Evolutionary conservation across 2,888 invertebrate species (phyloP).

Genomic region (Melikaiella ostensackeni): DNA sequence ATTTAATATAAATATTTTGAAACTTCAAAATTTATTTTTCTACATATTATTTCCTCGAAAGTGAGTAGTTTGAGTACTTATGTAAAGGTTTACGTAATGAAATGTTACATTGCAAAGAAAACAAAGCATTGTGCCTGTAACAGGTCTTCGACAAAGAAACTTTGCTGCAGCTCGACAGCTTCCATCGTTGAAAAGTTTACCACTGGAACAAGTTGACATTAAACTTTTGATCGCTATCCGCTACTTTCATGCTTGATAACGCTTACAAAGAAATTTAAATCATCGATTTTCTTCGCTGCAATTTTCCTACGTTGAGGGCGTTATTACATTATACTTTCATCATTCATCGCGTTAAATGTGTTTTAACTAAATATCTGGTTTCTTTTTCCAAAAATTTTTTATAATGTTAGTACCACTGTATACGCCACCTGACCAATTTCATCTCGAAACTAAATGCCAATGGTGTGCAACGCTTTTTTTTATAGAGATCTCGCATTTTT

Average conservation of each 20-base stretch:
- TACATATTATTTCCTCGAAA: background rate
- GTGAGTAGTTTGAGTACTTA: background rate
- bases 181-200: background rate
- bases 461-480: too few species aligned
- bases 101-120: background rate
- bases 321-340: background rate
- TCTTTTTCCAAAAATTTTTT: background rate
- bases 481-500: too few species aligned
- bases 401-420: too few species aligned
- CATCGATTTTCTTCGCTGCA: background rate
- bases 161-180: background rate
- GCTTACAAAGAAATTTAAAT: background rate
- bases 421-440: too few species aligned
- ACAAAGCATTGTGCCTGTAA: background rate
- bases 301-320: background rate
- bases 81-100: background rate
- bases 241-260: background rate
- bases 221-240: background rate
- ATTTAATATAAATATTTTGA: too few species aligned
- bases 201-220: background rate
- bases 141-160: background rate
- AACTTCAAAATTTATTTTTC: accelerated
- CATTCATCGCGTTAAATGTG: background rate
- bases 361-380: background rate
- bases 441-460: too few species aligned